Percentiles rank a stretch among this genome's conserved stretches.
These are phyloP conservation scores for Drosophila atripex DNA, from an alignment of 2,888 invertebrate species.

Conservation along the genomic window DNA sequence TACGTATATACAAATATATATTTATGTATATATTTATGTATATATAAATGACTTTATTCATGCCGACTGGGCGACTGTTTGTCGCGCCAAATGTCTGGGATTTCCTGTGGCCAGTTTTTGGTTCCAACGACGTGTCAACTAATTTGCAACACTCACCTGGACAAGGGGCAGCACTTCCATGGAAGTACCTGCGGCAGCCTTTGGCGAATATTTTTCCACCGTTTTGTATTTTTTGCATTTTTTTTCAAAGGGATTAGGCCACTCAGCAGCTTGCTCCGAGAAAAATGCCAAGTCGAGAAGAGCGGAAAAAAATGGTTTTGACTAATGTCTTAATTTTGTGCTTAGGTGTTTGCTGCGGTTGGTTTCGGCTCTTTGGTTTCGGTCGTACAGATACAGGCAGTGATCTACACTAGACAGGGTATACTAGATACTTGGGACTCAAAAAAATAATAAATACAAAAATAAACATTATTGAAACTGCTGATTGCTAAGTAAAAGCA, in stretches of 20 bases:
- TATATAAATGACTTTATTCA: conserved; percentile 75
- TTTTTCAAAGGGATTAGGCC: conserved; percentile 62
- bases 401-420: conserved; percentile 18
- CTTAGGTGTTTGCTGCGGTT: conserved; percentile 59
- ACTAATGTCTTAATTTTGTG: conserved; percentile 79
- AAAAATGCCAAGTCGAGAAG: conserved; percentile 5
- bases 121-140: conserved; percentile 79
- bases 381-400: conserved; percentile 9
- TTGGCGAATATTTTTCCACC: conserved; percentile 28
- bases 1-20: conserved; percentile 9
- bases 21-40: conserved; percentile 36
- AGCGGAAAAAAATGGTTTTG: conserved; percentile 51
- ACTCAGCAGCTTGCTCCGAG: conserved; percentile 3
- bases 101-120: conserved; percentile 24
- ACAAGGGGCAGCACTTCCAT: conserved; percentile 57
- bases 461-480: not conserved
- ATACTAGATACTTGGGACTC: not conserved
- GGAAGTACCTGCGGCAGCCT: conserved; percentile 72
- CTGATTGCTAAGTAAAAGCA: not conserved
- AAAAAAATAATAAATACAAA: not conserved
- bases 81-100: conserved; percentile 61
- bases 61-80: conserved; percentile 70
- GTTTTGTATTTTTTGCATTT: conserved; percentile 12
- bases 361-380: conserved; percentile 47
- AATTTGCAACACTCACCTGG: conserved; percentile 81